Conservation (phyloP, 2,888 invertebrate species). For the Leptopterna dolabrata region DNA sequence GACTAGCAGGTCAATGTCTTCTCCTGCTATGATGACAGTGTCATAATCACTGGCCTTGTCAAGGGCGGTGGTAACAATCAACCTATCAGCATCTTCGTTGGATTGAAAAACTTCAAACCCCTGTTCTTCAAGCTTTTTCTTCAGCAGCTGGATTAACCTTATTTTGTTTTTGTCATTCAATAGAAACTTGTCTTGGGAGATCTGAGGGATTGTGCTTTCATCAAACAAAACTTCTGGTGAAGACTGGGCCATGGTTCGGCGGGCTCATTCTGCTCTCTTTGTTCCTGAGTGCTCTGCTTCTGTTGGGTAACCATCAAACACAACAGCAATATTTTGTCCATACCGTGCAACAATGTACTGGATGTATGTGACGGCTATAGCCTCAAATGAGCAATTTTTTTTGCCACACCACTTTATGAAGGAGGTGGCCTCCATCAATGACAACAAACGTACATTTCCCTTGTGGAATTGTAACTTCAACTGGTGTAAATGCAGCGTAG, state of each 20-base stretch:
- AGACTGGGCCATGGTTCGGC: too few relatives aligned
- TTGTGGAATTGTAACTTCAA: too few relatives aligned
- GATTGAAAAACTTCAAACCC: constrained; percentile 47
- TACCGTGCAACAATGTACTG: too few relatives aligned
- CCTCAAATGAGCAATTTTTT: constrained; percentile 54
- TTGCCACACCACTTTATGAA: too few relatives aligned
- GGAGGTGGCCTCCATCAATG: too few relatives aligned
- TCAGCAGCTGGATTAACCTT: background rate
- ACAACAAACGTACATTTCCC: too few relatives aligned
- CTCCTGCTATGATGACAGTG: background rate
- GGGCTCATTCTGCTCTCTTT: too few relatives aligned
- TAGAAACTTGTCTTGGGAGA: background rate
- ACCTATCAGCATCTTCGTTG: constrained; percentile 55
- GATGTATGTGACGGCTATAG: too few relatives aligned
- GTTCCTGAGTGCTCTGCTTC: too few relatives aligned
- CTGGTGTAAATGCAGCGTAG: background rate
- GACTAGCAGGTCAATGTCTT: background rate
- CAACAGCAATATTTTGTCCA: background rate
- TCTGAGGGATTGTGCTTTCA: background rate
- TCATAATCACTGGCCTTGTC: background rate
- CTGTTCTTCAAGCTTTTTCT: background rate
- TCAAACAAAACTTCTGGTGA: too few relatives aligned
- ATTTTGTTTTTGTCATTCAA: background rate
- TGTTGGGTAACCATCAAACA: too few relatives aligned
- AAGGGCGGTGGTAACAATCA: constrained; percentile 49